These are phyloP conservation scores for Drosophila willistoni DNA, from an alignment of 1,140 invertebrate genomes.

Conservation along the genomic window DNA sequence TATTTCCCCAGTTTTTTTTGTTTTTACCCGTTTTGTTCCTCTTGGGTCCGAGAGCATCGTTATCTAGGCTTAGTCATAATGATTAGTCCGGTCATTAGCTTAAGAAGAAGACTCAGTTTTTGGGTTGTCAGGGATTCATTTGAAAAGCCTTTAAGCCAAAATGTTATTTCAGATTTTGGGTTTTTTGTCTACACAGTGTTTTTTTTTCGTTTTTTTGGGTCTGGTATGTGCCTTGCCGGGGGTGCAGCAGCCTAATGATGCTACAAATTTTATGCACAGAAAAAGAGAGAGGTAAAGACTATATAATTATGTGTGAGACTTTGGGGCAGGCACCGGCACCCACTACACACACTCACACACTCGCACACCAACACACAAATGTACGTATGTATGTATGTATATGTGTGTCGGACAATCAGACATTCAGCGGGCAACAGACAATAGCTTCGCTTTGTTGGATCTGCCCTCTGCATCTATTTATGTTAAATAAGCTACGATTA, in stretches of 20 bases:
- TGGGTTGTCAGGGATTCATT: constrained; percentile 66
- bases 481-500: constrained; percentile 57
- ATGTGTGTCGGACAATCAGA: neutral
- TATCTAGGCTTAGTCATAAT: constrained; percentile 75
- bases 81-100: constrained; percentile 78
- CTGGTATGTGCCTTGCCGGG: constrained; percentile 63
- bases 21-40: constrained; percentile 11
- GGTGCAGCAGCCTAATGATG: constrained; percentile 80
- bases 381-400: too few species aligned
- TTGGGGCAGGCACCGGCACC: constrained; percentile 40
- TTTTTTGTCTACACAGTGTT: constrained; percentile 38
- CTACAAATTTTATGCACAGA: constrained; percentile 76
- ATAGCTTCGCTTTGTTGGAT: constrained; percentile 32
- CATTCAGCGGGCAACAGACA: constrained; percentile 19
- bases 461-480: constrained; percentile 76
- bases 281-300: constrained; percentile 40
- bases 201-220: constrained; percentile 16
- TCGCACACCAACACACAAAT: constrained; percentile 30
- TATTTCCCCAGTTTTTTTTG: constrained; percentile 51
- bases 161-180: constrained; percentile 55
- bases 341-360: constrained; percentile 27
- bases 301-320: constrained; percentile 64
- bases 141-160: constrained; percentile 80
- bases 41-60: constrained; percentile 34
- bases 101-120: constrained; percentile 29